A percentile compares a stretch with the other conserved stretches of the same genome.
phyloP scores from a whole-genome alignment of 53 echinoderm and acorn worm genomes.

The Holothuria leucospilota region DNA sequence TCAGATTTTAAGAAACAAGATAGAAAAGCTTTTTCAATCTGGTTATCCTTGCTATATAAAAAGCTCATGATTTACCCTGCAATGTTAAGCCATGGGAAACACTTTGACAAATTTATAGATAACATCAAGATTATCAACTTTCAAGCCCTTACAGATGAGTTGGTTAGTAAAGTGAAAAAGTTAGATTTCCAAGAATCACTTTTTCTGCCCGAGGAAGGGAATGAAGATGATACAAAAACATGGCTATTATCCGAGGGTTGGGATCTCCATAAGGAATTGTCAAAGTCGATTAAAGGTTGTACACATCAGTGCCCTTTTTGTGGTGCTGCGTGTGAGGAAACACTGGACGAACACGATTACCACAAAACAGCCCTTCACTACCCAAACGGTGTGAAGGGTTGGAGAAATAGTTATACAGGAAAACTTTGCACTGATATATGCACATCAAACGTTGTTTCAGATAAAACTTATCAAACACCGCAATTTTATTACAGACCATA shows the following conservation, averaged over 20 bases:
- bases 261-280: slow-evolving; percentile 6
- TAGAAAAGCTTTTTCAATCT: no score
- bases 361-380: slow-evolving; percentile 20
- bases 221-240: slow-evolving; percentile 20
- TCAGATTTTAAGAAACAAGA: no score
- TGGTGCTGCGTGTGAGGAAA: slow-evolving; percentile 21
- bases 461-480: background rate
- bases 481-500: slow-evolving; percentile 2
- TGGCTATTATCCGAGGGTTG: background rate
- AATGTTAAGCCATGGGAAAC: no score
- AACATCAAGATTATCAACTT: no score
- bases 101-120: no score
- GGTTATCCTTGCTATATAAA: no score
- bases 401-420: background rate
- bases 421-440: slow-evolving; percentile 8
- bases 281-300: background rate
- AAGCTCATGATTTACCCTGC: no score
- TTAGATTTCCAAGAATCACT: background rate
- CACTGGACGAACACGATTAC: background rate
- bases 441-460: background rate
- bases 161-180: no score
- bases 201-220: background rate
- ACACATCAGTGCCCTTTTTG: slow-evolving; percentile 14
- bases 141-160: no score
- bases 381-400: slow-evolving; percentile 5